A percentile compares a stretch with the other conserved stretches of the same genome.
phyloP scores from a whole-genome alignment of 2,113 vertebrate species.

The Vimba vimba region DNA sequence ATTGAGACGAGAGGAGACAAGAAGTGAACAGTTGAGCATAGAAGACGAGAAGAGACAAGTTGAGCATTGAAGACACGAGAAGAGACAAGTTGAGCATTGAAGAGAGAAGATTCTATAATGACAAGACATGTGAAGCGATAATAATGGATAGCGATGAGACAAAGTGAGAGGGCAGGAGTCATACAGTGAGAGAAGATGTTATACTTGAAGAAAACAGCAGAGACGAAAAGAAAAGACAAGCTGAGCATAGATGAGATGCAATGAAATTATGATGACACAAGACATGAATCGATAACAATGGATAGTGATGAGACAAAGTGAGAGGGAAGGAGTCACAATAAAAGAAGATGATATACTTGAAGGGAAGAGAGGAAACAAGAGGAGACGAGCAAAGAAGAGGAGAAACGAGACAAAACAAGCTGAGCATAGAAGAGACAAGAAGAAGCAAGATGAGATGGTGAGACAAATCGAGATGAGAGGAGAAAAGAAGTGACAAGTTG shows the following conservation, averaged over 20 bases:
- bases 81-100: no score
- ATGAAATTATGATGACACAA: neutral
- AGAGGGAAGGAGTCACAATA: neutral
- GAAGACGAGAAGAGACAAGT: neutral
- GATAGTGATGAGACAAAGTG: neutral
- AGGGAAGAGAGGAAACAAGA: neutral
- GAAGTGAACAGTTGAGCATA: neutral
- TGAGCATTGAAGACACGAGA: neutral
- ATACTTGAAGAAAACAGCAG: neutral
- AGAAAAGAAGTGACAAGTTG: neutral
- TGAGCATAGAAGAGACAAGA: neutral
- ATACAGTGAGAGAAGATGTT: no score
- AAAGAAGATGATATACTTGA: neutral
- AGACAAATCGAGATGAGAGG: neutral
- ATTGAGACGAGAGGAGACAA: neutral
- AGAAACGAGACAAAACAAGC: no score
- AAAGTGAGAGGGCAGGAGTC: no score
- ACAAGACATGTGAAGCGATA: no score
- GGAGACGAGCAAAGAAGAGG: neutral
- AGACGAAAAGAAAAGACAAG: neutral
- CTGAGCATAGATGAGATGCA: neutral
- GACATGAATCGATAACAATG: neutral
- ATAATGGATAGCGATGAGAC: no score
- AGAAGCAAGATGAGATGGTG: no score
- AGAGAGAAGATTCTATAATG: no score